These are phyloP conservation scores for Odontothrips loti DNA, from an alignment of 2,888 invertebrate genomes.

Conservation along the genomic window DNA sequence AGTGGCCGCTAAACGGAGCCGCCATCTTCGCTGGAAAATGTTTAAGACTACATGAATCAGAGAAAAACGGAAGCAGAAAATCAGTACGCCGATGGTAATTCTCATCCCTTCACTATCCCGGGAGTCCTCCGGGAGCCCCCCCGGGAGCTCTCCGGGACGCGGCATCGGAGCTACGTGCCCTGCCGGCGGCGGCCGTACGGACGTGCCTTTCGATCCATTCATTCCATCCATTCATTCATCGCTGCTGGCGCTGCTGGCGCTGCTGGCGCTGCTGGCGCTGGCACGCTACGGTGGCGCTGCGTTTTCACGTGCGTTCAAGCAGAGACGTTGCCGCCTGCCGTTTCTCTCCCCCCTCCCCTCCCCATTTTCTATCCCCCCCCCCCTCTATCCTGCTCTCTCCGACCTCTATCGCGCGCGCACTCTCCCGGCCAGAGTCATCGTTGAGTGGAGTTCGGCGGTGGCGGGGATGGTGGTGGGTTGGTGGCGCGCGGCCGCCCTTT, in stretches of 20 bases:
- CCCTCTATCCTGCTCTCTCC: background rate
- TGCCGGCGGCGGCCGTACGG: background rate
- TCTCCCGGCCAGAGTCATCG: background rate
- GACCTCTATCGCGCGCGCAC: no score
- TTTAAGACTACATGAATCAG: no score
- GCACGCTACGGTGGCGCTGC: background rate
- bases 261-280: background rate
- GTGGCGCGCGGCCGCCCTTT: background rate
- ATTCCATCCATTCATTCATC: background rate
- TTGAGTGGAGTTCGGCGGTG: background rate
- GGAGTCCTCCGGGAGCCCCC: no score
- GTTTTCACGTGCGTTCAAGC: constrained; percentile 11
- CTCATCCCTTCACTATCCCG: no score
- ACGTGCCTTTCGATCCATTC: background rate
- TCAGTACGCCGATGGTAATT: no score
- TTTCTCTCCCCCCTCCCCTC: background rate
- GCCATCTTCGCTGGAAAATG: no score
- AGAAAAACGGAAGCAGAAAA: no score
- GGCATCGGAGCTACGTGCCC: background rate
- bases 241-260: background rate
- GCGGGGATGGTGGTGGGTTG: no score
- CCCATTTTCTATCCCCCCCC: background rate
- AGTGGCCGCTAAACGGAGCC: no score
- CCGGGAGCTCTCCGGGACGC: no score
- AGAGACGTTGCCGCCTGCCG: background rate